A percentile compares a stretch with the other conserved stretches of the same genome.
Evolutionary conservation across 2,113 vertebrate genomes (phyloP).

Genomic region (Aramus guarauna): DNA sequence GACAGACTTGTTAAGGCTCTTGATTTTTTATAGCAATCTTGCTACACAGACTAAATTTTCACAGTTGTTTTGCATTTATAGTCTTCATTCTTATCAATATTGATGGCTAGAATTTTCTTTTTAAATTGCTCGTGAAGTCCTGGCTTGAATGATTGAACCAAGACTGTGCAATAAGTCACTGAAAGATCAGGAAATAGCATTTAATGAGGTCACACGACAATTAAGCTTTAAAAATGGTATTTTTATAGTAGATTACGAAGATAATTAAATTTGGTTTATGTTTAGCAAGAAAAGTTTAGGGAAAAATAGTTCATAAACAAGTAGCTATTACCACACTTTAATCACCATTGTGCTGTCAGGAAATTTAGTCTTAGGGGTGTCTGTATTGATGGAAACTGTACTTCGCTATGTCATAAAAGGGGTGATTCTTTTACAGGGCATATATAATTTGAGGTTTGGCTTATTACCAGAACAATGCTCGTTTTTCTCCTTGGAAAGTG

Average conservation of each 20-base stretch:
- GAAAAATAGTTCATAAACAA: background rate
- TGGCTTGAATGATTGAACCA: background rate
- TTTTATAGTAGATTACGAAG: background rate
- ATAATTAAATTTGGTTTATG: background rate
- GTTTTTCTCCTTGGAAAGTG: background rate
- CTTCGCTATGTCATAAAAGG: background rate
- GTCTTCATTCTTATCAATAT: background rate
- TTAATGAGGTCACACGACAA: fast-evolving
- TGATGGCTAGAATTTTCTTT: background rate
- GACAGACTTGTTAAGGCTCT: background rate
- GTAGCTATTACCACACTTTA: background rate
- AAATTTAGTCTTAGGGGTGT: background rate
- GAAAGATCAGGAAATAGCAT: background rate
- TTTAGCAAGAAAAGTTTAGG: background rate
- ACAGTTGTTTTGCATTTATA: background rate
- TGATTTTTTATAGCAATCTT: background rate
- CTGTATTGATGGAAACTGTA: background rate
- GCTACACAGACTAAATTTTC: background rate
- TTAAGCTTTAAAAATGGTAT: background rate
- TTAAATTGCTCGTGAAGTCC: background rate
- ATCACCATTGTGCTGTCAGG: background rate
- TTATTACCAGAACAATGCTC: background rate
- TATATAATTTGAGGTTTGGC: fast-evolving
- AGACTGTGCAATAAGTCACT: background rate
- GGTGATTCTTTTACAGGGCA: background rate